Conservation (phyloP, 2,888 invertebrate species). For the Synanthedon tipuliformis region DNA sequence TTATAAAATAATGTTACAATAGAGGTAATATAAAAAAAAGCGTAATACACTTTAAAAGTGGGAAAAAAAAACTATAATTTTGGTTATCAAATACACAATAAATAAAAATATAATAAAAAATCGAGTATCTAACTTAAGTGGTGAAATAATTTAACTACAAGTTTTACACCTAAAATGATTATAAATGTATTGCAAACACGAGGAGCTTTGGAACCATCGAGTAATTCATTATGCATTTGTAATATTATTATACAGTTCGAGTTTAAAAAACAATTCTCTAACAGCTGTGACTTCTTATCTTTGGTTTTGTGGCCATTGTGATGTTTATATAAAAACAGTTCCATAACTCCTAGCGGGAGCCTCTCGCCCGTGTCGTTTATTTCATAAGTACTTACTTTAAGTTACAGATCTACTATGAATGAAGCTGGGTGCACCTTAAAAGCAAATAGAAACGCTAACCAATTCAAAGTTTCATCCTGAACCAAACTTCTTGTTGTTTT, state of each 20-base stretch:
- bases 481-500: background rate
- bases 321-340: slow-evolving; percentile 30
- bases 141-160: slow-evolving; percentile 66
- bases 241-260: background rate
- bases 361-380: slow-evolving; percentile 30
- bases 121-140: slow-evolving; percentile 61
- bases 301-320: slow-evolving; percentile 54
- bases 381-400: slow-evolving; percentile 66
- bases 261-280: slow-evolving; percentile 33
- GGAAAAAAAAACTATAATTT: slow-evolving; percentile 54
- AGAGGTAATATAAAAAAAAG: slow-evolving; percentile 64
- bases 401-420: slow-evolving; percentile 67
- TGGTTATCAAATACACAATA: slow-evolving; percentile 56
- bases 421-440: slow-evolving; percentile 57
- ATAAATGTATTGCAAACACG: slow-evolving; percentile 65
- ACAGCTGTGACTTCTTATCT: slow-evolving; percentile 58
- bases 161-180: slow-evolving; percentile 59
- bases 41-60: slow-evolving; percentile 65
- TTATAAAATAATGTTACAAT: slow-evolving; percentile 56
- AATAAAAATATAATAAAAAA: slow-evolving; percentile 58
- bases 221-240: slow-evolving; percentile 26
- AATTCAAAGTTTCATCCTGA: slow-evolving; percentile 17
- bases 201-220: slow-evolving; percentile 67
- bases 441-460: slow-evolving; percentile 58
- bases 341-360: slow-evolving; percentile 55